A percentile compares a stretch with the other conserved stretches of the same genome.
Conservation (phyloP, 2,113 vertebrate species). For the Planiliza haematocheilus region DNA sequence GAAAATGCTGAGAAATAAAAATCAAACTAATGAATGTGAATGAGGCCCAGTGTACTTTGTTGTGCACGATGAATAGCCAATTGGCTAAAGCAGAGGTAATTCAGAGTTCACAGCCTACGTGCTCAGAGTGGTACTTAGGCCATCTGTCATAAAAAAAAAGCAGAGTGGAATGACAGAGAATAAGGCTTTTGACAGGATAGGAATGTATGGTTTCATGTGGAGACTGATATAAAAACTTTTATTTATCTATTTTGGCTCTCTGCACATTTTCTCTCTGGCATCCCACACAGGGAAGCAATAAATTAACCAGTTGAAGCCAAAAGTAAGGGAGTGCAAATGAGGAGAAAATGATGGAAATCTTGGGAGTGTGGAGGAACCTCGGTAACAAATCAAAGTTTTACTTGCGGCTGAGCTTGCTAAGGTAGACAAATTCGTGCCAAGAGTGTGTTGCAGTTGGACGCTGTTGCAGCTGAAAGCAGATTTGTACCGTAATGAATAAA, state of each 20-base stretch:
- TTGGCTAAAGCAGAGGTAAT: conserved; percentile 67
- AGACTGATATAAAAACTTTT: conserved; percentile 44
- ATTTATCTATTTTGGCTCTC: conserved; percentile 61
- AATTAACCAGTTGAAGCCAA: conserved; percentile 61
- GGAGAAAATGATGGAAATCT: conserved; percentile 58
- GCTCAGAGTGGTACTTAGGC: conserved; percentile 60
- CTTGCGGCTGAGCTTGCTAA: conserved; percentile 40
- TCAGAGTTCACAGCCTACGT: conserved; percentile 73
- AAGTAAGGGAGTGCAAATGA: conserved; percentile 52
- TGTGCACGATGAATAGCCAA: conserved; percentile 60
- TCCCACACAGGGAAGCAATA: conserved; percentile 65
- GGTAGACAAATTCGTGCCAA: conserved; percentile 45
- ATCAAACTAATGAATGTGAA: conserved; percentile 52
- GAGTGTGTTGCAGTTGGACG: conserved; percentile 62
- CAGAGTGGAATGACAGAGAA: conserved; percentile 50
- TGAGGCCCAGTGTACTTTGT: conserved; percentile 58
- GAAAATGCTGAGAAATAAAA: conserved; percentile 37
- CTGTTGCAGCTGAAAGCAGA: conserved; percentile 27
- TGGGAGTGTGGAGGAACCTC: conserved; percentile 35
- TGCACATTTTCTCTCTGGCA: conserved; percentile 43
- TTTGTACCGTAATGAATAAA: conserved; percentile 49
- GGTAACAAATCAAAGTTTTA: conserved; percentile 56
- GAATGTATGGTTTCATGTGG: conserved; percentile 58
- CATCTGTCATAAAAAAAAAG: conserved; percentile 60
- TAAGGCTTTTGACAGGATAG: conserved; percentile 53